phyloP scores from a whole-genome alignment of 2,113 vertebrate species.

The Mixornis gularis region DNA sequence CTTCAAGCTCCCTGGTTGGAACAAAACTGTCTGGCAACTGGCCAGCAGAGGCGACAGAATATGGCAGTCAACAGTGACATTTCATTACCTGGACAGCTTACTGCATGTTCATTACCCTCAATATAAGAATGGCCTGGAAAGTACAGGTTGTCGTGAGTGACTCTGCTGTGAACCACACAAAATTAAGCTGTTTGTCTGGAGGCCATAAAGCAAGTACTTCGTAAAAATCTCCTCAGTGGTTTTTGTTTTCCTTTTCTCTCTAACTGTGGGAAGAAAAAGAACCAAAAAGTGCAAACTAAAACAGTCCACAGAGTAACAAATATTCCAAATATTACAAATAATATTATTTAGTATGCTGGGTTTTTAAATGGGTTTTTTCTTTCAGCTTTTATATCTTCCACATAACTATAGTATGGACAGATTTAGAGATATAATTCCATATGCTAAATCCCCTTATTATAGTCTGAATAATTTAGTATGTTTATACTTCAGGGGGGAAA shows the following conservation, averaged over 20 bases:
- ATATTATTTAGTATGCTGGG: not conserved
- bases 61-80: not conserved
- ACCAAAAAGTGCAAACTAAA: not conserved
- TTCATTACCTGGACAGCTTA: not conserved
- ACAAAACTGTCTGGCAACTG: not conserved
- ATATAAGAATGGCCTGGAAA: not conserved
- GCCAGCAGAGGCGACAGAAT: not conserved
- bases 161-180: not conserved
- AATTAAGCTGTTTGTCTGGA: not conserved
- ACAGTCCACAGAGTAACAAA: not conserved
- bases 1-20: not conserved
- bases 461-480: constrained; percentile 15
- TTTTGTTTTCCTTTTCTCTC: not conserved
- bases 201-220: not conserved
- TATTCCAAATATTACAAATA: too few species aligned
- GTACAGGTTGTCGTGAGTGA: not conserved
- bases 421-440: constrained; percentile 4
- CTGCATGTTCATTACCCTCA: not conserved
- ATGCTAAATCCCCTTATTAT: not conserved
- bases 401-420: not conserved
- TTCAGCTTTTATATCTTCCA: constrained; percentile 3
- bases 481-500: not conserved
- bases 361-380: not conserved
- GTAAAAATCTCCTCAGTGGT: not conserved
- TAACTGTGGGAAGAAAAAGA: not conserved